Evolutionary conservation across 2,113 vertebrate species (phyloP).

Genomic region (Alethe castanea): DNA sequence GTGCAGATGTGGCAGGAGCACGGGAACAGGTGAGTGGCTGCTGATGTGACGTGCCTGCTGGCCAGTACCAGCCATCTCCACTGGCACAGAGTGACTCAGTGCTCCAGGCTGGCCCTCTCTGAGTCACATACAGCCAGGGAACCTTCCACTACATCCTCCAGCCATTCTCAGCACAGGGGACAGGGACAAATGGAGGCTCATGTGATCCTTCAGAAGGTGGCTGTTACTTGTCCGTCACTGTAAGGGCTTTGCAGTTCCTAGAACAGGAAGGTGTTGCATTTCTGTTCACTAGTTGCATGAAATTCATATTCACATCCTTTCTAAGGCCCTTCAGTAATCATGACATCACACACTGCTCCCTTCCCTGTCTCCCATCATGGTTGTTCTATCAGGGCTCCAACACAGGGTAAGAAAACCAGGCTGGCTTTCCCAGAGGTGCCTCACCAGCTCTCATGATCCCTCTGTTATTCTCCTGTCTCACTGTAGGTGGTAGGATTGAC

Average conservation of each 20-base stretch:
- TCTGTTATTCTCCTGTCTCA: neutral
- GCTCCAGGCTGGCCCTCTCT: neutral
- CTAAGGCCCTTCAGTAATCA: neutral
- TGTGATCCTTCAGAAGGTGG: fast-evolving
- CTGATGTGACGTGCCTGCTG: neutral
- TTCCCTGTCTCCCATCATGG: neutral
- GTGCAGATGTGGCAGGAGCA: fast-evolving
- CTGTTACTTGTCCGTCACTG: neutral
- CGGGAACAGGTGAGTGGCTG: fast-evolving
- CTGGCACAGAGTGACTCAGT: neutral
- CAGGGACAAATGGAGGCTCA: neutral
- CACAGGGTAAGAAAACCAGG: neutral
- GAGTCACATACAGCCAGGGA: neutral
- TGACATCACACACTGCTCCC: neutral
- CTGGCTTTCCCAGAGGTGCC: neutral
- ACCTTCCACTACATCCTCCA: neutral
- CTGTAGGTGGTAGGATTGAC: neutral
- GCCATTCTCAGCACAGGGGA: fast-evolving
- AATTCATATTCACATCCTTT: neutral
- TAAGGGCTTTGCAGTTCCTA: neutral
- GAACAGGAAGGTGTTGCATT: neutral
- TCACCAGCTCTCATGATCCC: neutral
- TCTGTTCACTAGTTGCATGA: neutral
- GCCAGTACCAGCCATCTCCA: neutral
- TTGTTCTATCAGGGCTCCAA: neutral